Percentiles rank a stretch among this genome's conserved stretches.
phyloP scores from a whole-genome alignment of 2,888 invertebrate species.

The Sesia apiformis region DNA sequence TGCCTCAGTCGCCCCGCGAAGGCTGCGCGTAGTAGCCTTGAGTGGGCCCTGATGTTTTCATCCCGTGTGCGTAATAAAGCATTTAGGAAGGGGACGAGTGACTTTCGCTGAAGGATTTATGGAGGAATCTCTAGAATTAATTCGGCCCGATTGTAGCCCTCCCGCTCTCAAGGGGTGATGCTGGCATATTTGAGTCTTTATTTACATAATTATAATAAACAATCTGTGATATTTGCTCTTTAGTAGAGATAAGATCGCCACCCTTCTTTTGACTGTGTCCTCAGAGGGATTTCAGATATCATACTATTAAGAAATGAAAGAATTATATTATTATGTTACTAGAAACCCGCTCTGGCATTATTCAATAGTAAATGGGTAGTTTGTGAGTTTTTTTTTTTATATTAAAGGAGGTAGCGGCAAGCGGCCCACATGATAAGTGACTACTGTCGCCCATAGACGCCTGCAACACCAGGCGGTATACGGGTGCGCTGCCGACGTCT shows the following conservation, averaged over 20 bases:
- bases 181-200: constrained; percentile 9
- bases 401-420: no score
- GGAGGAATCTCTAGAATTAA: constrained; percentile 63
- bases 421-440: no score
- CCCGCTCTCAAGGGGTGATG: constrained; percentile 16
- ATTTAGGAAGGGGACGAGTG: constrained; percentile 63
- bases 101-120: constrained; percentile 68
- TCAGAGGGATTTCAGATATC: no score
- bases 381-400: no score
- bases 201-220: constrained; percentile 15
- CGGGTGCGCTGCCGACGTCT: no score
- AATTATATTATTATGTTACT: no score
- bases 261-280: no score
- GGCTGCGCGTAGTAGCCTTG: constrained; percentile 61
- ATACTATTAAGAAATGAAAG: no score
- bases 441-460: no score
- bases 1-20: constrained; percentile 22
- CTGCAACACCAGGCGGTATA: no score
- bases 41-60: constrained; percentile 67
- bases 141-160: constrained; percentile 50
- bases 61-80: constrained; percentile 69
- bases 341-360: no score
- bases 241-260: background rate
- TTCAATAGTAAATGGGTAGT: no score
- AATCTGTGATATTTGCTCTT: constrained; percentile 3